Base-by-base conservation (phyloP, 2,888 invertebrate species). In the Drosophila ustulata region DNA sequence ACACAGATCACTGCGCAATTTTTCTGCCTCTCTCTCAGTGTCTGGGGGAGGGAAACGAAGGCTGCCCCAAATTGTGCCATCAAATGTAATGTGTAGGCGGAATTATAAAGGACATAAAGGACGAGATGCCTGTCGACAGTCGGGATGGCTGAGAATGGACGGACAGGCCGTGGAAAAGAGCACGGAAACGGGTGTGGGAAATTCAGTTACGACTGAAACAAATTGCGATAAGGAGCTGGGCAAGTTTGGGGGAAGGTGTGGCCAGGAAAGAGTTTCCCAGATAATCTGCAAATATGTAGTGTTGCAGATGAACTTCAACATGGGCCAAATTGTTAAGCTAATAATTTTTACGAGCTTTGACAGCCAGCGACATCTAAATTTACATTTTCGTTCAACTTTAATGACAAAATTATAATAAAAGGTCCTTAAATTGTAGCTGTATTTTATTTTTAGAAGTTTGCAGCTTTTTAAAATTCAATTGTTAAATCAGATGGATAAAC, bases 1-100 rank as follows among this genome's bases (percentile, higher is more conserved):
- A 59, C 84, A 87, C 84, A 85, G 85, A 85, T 85, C 85, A 88
- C 78, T 87, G 85, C 77, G 74, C 86, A 85, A 84, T 84, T 68
- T 71, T 41, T 75, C 11, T 4, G 1, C 34, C 18, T 75, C 11
- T 1, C 11, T 18, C 18, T 18, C 8, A 39, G 6, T 23, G 30
- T n/a, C 3, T 6, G 11, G 37, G 8, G 11, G 26, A 13, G 7
- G 3, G 8, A n/a, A 18, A 8, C n/a, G 25, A 46, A 45, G 47
- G 70, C 52, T 68, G 68, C 71, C 71, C 56, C 65, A 89, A 83
- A 89, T 89, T 87, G 79, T 87, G 79, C 88, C 82, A 84, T 84
- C 85, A 89, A 82, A 87, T 65, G 56, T 84, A 89, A 84, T 84
- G 84, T 23, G 25, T 43, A 32, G 59, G 41, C 49, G 47, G 59